A percentile compares a stretch with the other conserved stretches of the same genome.
These are phyloP conservation scores for Paracentrotus lividus DNA, from an alignment of 53 echinoderm and acorn worm genomes.

Conservation along the genomic window DNA sequence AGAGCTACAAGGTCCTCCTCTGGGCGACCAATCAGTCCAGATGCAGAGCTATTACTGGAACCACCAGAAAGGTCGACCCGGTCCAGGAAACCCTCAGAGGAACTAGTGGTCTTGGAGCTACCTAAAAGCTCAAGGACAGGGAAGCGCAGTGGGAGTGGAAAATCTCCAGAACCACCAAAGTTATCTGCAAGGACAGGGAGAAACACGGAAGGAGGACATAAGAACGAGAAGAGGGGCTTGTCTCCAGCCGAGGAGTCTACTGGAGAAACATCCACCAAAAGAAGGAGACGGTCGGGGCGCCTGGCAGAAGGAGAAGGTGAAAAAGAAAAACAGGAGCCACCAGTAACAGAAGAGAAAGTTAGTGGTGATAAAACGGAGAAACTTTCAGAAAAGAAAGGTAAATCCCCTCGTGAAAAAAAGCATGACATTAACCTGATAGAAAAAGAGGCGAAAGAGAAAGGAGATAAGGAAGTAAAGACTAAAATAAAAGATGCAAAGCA, in stretches of 20 bases:
- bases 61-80: slow-evolving; percentile 82
- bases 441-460: slow-evolving; percentile 27
- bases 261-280: slow-evolving; percentile 30
- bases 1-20: slow-evolving; percentile 31
- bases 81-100: slow-evolving; percentile 87
- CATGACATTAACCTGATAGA: neutral
- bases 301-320: slow-evolving; percentile 53
- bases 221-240: slow-evolving; percentile 41
- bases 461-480: slow-evolving; percentile 60
- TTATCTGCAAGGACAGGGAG: slow-evolving; percentile 4
- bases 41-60: neutral
- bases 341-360: neutral
- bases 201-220: slow-evolving; percentile 35
- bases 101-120: slow-evolving; percentile 80
- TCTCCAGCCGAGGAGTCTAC: slow-evolving; percentile 4
- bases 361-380: neutral
- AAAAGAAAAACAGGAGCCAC: slow-evolving; percentile 31
- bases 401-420: neutral
- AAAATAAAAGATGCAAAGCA: slow-evolving; percentile 31
- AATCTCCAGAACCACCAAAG: slow-evolving; percentile 58
- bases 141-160: slow-evolving; percentile 28
- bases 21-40: neutral
- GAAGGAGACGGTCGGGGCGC: slow-evolving; percentile 49
- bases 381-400: slow-evolving; percentile 39
- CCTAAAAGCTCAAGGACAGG: slow-evolving; percentile 76